Percentiles rank a stretch among this genome's conserved stretches.
These are phyloP conservation scores for Epinotia nisella DNA, from an alignment of 2,888 invertebrate genomes.

Conservation along the genomic window DNA sequence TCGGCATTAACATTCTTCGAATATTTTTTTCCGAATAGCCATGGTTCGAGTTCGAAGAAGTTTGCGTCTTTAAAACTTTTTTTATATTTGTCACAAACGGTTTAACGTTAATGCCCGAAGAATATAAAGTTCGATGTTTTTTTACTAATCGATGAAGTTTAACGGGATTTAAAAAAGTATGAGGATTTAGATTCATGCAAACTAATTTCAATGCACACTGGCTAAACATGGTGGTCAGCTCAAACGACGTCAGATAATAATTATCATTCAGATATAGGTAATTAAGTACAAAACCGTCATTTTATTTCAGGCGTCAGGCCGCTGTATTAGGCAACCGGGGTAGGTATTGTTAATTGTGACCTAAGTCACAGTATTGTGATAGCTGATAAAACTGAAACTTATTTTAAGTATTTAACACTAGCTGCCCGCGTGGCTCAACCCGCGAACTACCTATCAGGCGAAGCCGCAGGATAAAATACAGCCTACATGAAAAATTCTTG, in stretches of 20 bases:
- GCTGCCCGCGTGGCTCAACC: too few relatives aligned
- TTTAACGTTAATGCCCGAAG: slow-evolving; percentile 25
- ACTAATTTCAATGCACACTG: neutral
- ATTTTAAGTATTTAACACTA: too few relatives aligned
- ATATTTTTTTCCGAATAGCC: slow-evolving; percentile 59
- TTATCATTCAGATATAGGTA: neutral
- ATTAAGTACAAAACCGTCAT: neutral
- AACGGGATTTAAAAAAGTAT: too few relatives aligned
- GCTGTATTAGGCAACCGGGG: neutral
- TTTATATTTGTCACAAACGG: slow-evolving; percentile 49
- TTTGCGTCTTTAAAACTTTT: slow-evolving; percentile 49
- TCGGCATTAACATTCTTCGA: slow-evolving; percentile 67
- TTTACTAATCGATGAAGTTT: neutral
- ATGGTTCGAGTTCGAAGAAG: slow-evolving; percentile 45
- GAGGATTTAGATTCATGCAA: neutral
- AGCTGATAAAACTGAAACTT: too few relatives aligned
- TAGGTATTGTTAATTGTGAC: too few relatives aligned
- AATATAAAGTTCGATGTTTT: slow-evolving; percentile 12
- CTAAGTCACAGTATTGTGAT: too few relatives aligned
- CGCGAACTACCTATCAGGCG: too few relatives aligned
- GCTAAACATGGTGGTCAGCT: neutral
- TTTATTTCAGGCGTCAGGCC: neutral
- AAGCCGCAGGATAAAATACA: too few relatives aligned
- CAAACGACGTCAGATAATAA: neutral
- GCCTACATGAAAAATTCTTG: too few relatives aligned